Percentiles rank a stretch among this genome's conserved stretches.
phyloP scores from a whole-genome alignment of 2,113 vertebrate species.

The Dissostichus mawsoni region DNA sequence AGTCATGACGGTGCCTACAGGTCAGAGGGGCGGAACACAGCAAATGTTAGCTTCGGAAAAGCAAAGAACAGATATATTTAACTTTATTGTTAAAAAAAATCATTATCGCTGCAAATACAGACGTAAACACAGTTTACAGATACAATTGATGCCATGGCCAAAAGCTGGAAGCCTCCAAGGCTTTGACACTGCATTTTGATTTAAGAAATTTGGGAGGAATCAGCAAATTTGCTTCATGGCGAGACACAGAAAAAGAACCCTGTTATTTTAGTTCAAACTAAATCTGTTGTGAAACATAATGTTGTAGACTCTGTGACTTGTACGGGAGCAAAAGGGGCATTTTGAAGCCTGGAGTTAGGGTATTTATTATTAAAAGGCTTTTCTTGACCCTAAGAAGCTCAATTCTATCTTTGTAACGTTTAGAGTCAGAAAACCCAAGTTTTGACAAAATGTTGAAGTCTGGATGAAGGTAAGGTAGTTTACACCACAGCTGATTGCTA shows the following conservation, averaged over 20 bases:
- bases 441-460: background rate
- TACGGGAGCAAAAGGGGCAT: conserved; percentile 6
- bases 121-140: background rate
- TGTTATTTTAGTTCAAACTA: background rate
- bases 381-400: background rate
- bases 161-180: background rate
- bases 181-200: conserved; percentile 5
- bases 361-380: background rate
- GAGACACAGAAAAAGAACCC: background rate
- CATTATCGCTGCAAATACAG: background rate
- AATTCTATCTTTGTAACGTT: background rate
- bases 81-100: no score
- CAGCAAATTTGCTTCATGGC: conserved; percentile 2
- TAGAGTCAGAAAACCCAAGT: conserved; percentile 3
- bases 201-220: background rate
- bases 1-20: conserved; percentile 92
- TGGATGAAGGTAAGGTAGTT: conserved; percentile 6
- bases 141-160: background rate
- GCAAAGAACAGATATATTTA: background rate
- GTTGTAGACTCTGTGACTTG: conserved; percentile 3
- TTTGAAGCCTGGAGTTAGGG: conserved; percentile 1
- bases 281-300: conserved; percentile 18
- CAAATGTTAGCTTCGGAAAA: background rate
- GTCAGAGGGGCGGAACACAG: conserved; percentile 18
- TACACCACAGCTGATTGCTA: background rate